Base-by-base conservation (phyloP, 2,888 invertebrate genomes). In the Epirrhoe tristata region DNA sequence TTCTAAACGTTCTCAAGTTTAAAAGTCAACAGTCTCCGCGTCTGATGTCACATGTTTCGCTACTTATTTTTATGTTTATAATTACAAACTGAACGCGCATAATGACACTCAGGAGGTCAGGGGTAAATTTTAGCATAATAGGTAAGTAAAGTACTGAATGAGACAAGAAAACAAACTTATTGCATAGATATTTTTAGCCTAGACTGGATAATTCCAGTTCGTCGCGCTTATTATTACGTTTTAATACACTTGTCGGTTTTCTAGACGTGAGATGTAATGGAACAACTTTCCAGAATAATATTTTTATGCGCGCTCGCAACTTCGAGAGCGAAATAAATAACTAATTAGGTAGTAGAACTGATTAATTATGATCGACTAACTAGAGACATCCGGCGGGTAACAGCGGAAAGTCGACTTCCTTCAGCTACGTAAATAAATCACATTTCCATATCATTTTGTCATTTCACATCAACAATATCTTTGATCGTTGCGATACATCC, bases 161-260 rank as follows among this genome's bases (percentile, higher is more conserved):
- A 43, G 39, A 43, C 12, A 43, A 43, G 24, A 43, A 34, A 61
- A 58, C n/a, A 10, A 50, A 52, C 66, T 63, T 64, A 71, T 64
- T 64, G 52, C 43, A 39, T 1, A 14, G 12, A 5, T 39, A 56
- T 56, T 62, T 51, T 34, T 54, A 34, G 32, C 54, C 6, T 57
- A 63, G 46, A 61, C 63, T 61, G 55, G 7, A 17, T 57, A 72
- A 70, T 72, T 43, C 53, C 6, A 43, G 58, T 66, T 69, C 51
- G 63, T 61, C 17, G 17, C 57, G 58, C 48, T 61, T 31, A 24
- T 7, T 5, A 53, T 32, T 46, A 46, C 43, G 24, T 12, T 58
- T 46, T 17, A 8, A 12, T 12, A 12, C 12, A 43, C 39, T 43
- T 34, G 34, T 5, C 8, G 10, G 36, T 36, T 8, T 8, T 36